Percentiles rank a stretch among this genome's conserved stretches.
phyloP scores from a whole-genome alignment of 2,113 vertebrate genomes.

The Urocitellus parryii region DNA sequence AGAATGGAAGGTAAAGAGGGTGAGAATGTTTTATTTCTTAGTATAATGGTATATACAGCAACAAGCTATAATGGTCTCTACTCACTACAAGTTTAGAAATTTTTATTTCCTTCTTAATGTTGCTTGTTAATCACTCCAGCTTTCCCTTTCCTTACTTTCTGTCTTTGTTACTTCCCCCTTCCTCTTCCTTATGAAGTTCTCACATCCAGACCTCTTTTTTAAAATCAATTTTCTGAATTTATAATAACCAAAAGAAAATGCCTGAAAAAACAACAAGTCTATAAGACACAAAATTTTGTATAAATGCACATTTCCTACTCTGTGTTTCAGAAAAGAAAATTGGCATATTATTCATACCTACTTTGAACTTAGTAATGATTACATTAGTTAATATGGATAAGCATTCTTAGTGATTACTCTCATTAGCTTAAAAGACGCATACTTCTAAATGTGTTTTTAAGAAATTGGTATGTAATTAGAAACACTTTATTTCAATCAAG shows the following conservation, averaged over 20 bases:
- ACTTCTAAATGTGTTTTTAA: slow-evolving; percentile 28
- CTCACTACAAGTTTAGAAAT: neutral
- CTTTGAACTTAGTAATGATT: slow-evolving; percentile 43
- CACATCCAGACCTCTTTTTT: neutral
- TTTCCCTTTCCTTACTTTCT: neutral
- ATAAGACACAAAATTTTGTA: neutral
- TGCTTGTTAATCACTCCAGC: neutral
- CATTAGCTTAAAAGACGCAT: slow-evolving; percentile 48
- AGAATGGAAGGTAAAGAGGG: no score
- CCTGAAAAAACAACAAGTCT: neutral
- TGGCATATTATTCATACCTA: neutral
- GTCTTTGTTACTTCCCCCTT: neutral
- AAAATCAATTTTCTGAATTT: neutral
- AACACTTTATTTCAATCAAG: slow-evolving; percentile 72
- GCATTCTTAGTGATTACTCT: slow-evolving; percentile 35
- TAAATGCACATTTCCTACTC: neutral
- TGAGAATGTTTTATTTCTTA: no score
- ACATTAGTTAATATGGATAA: slow-evolving; percentile 38
- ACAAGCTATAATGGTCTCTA: accelerated
- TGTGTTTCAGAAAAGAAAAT: neutral
- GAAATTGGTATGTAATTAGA: slow-evolving; percentile 59
- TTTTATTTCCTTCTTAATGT: neutral
- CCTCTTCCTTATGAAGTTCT: neutral
- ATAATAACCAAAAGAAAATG: neutral
- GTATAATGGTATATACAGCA: no score